phyloP scores from a whole-genome alignment of 2,888 invertebrate genomes.

The Tyria jacobaeae region DNA sequence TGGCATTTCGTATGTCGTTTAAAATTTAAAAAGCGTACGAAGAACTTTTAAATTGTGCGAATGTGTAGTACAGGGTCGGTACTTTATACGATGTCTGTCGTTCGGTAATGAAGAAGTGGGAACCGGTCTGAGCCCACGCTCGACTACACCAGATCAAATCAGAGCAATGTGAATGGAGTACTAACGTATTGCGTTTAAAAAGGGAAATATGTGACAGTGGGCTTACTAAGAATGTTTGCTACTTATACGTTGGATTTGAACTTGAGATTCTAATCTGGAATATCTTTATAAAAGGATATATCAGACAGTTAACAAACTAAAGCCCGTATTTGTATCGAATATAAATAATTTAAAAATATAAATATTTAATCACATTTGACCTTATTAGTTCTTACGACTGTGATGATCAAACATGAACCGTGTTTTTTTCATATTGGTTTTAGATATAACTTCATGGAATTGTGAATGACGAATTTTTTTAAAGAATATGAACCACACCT shows the following conservation, averaged over 20 bases:
- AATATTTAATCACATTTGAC: no score
- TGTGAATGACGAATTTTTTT: no score
- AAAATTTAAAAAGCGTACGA: slow-evolving; percentile 34
- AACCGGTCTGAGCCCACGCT: slow-evolving; percentile 63
- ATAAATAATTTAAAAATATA: no score
- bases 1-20: slow-evolving; percentile 31
- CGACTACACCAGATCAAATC: slow-evolving; percentile 49
- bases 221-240: not conserved
- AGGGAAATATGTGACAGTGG: slow-evolving; percentile 15
- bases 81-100: slow-evolving; percentile 38
- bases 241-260: not conserved
- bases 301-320: no score
- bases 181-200: slow-evolving; percentile 18
- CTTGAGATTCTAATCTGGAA: not conserved
- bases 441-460: no score
- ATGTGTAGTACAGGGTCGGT: slow-evolving; percentile 30
- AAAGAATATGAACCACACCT: no score
- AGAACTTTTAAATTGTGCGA: slow-evolving; percentile 33
- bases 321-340: no score
- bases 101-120: slow-evolving; percentile 68
- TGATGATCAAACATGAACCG: no score
- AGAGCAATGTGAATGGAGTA: slow-evolving; percentile 41
- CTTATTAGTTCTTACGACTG: no score
- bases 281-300: not conserved
- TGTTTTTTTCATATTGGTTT: no score